Conservation (phyloP, 2,888 invertebrate species). For the Druceiella hillmani region DNA sequence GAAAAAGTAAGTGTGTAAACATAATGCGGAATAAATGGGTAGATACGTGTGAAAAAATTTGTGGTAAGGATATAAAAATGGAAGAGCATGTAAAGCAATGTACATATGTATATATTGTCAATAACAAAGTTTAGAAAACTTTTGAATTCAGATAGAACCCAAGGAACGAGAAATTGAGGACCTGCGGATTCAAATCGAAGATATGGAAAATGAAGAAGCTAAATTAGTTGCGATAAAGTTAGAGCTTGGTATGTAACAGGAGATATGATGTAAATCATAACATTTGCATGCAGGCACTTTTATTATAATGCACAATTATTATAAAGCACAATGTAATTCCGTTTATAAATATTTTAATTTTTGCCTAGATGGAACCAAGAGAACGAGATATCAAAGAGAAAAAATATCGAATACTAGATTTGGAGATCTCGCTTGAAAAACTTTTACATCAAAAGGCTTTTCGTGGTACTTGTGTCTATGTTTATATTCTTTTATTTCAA, state of each 20-base stretch:
- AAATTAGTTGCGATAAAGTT: constrained; percentile 53
- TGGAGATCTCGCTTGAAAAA: constrained; percentile 78
- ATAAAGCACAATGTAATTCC: too few species aligned
- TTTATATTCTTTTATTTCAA: too few species aligned
- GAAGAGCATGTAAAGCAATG: too few species aligned
- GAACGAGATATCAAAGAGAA: constrained; percentile 81
- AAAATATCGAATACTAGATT: constrained; percentile 72
- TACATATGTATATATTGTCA: too few species aligned
- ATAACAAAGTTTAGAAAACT: too few species aligned
- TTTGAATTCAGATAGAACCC: constrained; percentile 66
- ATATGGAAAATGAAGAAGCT: constrained; percentile 79
- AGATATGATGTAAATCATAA: neutral
- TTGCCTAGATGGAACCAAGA: constrained; percentile 70
- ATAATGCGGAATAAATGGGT: too few species aligned
- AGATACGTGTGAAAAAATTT: too few species aligned
- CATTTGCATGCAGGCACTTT: neutral
- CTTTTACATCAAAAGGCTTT: constrained; percentile 68
- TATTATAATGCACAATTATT: neutral
- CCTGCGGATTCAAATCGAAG: constrained; percentile 71
- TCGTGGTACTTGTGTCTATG: constrained; percentile 46
- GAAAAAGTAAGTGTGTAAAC: too few species aligned
- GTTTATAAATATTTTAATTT: too few species aligned
- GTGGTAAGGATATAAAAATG: too few species aligned
- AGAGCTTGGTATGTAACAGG: constrained; percentile 38
- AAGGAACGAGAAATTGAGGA: constrained; percentile 75